Percentiles rank a stretch among this genome's conserved stretches.
phyloP scores from a whole-genome alignment of 2,113 vertebrate species.

The Brevimyrus niger region DNA sequence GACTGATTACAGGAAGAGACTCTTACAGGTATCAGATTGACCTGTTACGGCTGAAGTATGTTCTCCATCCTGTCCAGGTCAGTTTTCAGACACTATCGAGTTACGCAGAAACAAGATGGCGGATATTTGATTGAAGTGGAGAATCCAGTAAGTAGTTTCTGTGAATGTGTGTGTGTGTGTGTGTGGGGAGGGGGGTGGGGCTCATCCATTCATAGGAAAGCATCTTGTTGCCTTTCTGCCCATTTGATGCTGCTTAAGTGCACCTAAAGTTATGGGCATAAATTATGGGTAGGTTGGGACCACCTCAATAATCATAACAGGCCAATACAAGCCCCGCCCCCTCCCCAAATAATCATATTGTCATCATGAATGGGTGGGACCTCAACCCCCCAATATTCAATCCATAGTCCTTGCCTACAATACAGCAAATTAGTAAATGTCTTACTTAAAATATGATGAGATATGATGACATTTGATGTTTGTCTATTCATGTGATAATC shows the following conservation, averaged over 20 bases:
- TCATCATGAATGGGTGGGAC: no score
- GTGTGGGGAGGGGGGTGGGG: neutral
- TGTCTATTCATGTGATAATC: neutral
- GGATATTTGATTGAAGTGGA: slow-evolving; percentile 75
- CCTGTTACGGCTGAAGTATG: neutral
- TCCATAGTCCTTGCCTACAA: no score
- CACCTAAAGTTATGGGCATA: neutral
- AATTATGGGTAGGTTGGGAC: no score
- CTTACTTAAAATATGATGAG: no score
- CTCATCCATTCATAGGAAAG: neutral
- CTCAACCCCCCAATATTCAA: no score
- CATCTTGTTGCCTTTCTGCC: neutral
- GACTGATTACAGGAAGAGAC: neutral
- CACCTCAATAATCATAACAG: no score
- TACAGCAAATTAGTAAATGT: neutral
- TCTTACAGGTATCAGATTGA: neutral
- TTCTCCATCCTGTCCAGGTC: slow-evolving; percentile 35
- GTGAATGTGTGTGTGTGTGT: neutral
- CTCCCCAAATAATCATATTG: no score
- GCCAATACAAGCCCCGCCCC: no score
- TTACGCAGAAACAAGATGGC: slow-evolving; percentile 59
- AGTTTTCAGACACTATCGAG: slow-evolving; percentile 73
- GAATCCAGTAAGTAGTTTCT: slow-evolving; percentile 62
- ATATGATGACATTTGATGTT: neutral
- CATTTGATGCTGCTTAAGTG: neutral